These are phyloP conservation scores for Tiliacea aurago DNA, from an alignment of 2,888 invertebrate species.

Conservation along the genomic window DNA sequence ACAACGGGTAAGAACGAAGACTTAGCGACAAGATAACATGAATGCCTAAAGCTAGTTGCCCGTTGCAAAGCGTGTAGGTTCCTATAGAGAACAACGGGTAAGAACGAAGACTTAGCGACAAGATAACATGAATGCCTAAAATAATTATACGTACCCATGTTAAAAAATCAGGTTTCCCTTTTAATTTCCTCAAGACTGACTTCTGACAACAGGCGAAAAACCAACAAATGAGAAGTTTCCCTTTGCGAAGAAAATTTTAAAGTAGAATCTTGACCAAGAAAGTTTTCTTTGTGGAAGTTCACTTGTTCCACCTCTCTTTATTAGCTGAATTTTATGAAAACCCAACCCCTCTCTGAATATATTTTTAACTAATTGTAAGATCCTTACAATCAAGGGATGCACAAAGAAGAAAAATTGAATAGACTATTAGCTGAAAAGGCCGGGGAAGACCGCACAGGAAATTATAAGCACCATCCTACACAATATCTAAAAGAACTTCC, in stretches of 20 bases:
- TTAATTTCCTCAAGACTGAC: background rate
- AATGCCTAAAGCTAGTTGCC: background rate
- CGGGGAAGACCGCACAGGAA: constrained; percentile 49
- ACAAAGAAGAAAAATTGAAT: constrained; percentile 35
- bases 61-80: no score
- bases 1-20: no score
- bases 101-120: background rate
- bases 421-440: constrained; percentile 38
- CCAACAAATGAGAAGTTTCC: constrained; percentile 30
- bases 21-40: background rate
- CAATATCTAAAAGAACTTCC: constrained; percentile 54
- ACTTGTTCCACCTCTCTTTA: constrained; percentile 29
- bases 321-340: constrained; percentile 32
- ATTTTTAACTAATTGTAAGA: constrained; percentile 48
- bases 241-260: constrained; percentile 26
- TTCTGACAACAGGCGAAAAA: constrained; percentile 25
- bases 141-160: background rate
- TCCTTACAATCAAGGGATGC: constrained; percentile 46
- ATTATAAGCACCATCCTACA: constrained; percentile 56
- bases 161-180: background rate
- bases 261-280: constrained; percentile 37
- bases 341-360: constrained; percentile 24
- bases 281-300: constrained; percentile 48
- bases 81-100: no score
- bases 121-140: background rate